Evolutionary conservation across 2,113 vertebrate species (phyloP).

Genomic region (Haemorhous mexicanus): DNA sequence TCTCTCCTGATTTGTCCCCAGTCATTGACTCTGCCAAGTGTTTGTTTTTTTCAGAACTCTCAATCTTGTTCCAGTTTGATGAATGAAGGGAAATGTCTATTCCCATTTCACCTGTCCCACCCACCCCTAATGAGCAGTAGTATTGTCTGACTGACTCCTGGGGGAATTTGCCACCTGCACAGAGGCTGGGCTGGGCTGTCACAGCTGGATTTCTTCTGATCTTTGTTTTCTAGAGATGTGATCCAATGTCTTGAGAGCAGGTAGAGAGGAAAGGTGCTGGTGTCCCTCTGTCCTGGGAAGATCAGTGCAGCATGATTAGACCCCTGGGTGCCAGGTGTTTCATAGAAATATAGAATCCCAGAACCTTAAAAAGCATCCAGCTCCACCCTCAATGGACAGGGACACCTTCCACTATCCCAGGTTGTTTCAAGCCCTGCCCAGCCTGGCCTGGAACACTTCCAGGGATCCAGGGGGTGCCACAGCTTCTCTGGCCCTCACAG

Average conservation of each 20-base stretch:
- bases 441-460: not conserved
- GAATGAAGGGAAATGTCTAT: constrained; percentile 56
- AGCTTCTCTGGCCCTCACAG: not conserved
- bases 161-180: constrained; percentile 43
- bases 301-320: not conserved
- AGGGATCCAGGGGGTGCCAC: not conserved
- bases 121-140: constrained; percentile 38
- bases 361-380: not conserved
- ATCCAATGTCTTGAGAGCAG: not conserved
- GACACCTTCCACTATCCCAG: not conserved
- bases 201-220: not conserved
- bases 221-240: not conserved
- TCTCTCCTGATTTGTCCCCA: constrained; percentile 31
- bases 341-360: not conserved
- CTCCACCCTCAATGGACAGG: not conserved
- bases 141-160: constrained; percentile 40
- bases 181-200: not conserved
- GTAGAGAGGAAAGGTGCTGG: not conserved
- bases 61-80: constrained; percentile 35
- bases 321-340: rapidly evolving
- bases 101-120: constrained; percentile 52
- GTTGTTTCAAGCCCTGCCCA: not conserved
- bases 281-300: not conserved
- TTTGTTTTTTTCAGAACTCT: not conserved
- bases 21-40: constrained; percentile 2